These are phyloP conservation scores for Cetonia aurata DNA, from an alignment of 2,888 invertebrate genomes.

Conservation along the genomic window DNA sequence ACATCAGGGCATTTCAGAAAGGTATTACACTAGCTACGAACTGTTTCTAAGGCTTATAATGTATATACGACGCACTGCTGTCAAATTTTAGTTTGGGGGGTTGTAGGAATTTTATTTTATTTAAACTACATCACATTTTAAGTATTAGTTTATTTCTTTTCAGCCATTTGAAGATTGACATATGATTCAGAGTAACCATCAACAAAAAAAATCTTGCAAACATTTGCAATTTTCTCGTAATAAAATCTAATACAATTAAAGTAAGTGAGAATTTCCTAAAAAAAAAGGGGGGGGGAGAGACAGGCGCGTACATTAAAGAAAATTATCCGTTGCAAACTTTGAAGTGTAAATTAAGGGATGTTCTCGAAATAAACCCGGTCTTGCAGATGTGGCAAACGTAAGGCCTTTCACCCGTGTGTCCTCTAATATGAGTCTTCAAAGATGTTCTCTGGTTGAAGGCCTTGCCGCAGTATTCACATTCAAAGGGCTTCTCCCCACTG, in stretches of 20 bases:
- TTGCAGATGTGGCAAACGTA: slow-evolving; percentile 72
- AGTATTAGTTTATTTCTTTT: too few species aligned
- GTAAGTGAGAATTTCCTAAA: slow-evolving; percentile 67
- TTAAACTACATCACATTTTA: background rate
- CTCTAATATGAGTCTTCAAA: slow-evolving; percentile 74
- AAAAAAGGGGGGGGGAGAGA: slow-evolving; percentile 63
- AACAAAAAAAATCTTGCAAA: too few species aligned
- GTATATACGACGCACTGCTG: too few species aligned
- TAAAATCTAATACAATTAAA: slow-evolving; percentile 58
- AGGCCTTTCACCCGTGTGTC: slow-evolving; percentile 74
- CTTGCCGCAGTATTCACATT: slow-evolving; percentile 73
- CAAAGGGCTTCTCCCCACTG: slow-evolving; percentile 63
- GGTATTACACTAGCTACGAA: too few species aligned
- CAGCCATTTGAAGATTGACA: too few species aligned
- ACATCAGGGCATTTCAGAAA: too few species aligned
- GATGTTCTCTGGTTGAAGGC: slow-evolving; percentile 76
- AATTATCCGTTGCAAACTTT: slow-evolving; percentile 66
- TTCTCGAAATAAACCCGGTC: slow-evolving; percentile 74
- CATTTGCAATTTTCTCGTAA: slow-evolving; percentile 58
- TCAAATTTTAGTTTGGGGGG: too few species aligned
- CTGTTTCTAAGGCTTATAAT: too few species aligned
- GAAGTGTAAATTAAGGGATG: slow-evolving; percentile 73
- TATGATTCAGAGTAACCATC: too few species aligned
- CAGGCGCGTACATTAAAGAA: background rate
- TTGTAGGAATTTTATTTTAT: background rate